Percentiles rank a stretch among this genome's conserved stretches.
Evolutionary conservation across 2,797 vertebrate species (phyloP).

Genomic region (Pterois miles): DNA sequence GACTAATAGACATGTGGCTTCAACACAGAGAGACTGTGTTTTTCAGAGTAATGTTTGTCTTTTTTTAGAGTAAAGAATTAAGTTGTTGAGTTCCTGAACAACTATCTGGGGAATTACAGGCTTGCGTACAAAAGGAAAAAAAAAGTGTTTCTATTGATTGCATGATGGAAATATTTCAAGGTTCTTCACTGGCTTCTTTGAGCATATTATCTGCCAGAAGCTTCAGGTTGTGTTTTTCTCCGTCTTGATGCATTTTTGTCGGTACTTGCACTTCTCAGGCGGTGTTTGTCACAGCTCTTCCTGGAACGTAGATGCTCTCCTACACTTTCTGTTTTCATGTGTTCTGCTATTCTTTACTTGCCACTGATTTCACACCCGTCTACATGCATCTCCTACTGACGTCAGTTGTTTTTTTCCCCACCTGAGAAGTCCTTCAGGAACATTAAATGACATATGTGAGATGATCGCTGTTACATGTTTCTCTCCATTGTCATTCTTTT

Average conservation of each 20-base stretch:
- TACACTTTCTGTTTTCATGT: constrained; percentile 21
- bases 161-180: constrained; percentile 21
- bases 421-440: constrained; percentile 10
- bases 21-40: background rate
- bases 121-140: background rate
- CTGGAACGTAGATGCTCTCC: constrained; percentile 11
- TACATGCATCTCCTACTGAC: background rate
- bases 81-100: constrained; percentile 10
- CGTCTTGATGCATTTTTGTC: background rate
- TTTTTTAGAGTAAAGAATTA: background rate
- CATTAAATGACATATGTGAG: background rate
- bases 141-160: constrained; percentile 17
- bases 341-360: constrained; percentile 33
- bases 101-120: background rate
- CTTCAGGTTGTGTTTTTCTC: background rate
- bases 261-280: background rate
- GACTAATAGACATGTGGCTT: background rate
- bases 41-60: background rate
- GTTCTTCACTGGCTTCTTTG: background rate
- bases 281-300: constrained; percentile 16
- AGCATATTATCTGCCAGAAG: background rate
- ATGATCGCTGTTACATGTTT: background rate
- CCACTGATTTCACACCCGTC: constrained; percentile 32
- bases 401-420: background rate
- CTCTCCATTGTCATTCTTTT: background rate